Base-by-base conservation (phyloP, 1,140 invertebrate genomes). In the Drosophila trapezifrons region DNA sequence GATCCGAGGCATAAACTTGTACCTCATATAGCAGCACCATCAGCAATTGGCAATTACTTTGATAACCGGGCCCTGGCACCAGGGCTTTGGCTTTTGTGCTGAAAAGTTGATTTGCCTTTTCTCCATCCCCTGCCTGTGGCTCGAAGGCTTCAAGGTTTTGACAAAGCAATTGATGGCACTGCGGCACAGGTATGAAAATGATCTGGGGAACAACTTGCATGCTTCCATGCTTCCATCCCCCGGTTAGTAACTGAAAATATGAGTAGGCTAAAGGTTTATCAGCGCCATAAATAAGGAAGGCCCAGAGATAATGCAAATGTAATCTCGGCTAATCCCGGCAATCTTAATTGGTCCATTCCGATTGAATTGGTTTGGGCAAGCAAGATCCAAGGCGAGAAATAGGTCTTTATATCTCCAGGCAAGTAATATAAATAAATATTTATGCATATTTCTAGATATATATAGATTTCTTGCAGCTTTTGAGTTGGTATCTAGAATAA, bases 101-200 rank as follows among this genome's bases (percentile, higher is more conserved):
- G 80, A 84, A 76, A 84, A 83, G 80, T 83, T 78, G 80, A 54
- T 74, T 73, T 74, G 60, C 52, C 57, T 58, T 76, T 59, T 59
- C 27, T 86, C 64, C 56, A 17, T 38, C n/a, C 37, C 32, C 12
- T 56, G 54, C 32, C 51, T 54, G 37, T 77, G 29, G 73, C 73
- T 85, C 46, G 71, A 29, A 83, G 80, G 67, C 82, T 63, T 75
- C 80, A 79, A 38, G 67, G 51, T 76, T 87, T 87, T 86, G 78
- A 82, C 83, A 82, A 87, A 78, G 82, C 83, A 86, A 86, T 82
- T 86, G 82, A 86, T 86, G 83, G 70, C 75, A 60, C 69, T 84
- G 65, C 52, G 51, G 37, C 54, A 72, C 54, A 72, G 66, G 54
- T 51, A 70, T 38, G 45, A 43, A 47, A 43, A 38, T 38, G 46